Conservation (phyloP, 1,140 invertebrate species). For the Neodiprion lecontei region DNA sequence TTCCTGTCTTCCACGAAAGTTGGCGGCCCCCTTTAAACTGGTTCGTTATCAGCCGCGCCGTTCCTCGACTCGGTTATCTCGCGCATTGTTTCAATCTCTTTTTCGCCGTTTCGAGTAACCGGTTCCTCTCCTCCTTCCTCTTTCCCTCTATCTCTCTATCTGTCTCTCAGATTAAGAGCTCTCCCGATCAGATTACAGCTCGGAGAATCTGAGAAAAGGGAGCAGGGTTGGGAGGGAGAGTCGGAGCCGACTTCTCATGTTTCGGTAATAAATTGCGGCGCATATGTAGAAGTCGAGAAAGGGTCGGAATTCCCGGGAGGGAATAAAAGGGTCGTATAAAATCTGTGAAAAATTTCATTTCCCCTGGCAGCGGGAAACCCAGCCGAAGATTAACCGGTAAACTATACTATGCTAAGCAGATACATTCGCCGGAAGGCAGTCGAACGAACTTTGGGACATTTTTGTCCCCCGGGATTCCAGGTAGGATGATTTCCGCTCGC, state of each 20-base stretch:
- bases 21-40: neutral
- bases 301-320: too few relatives aligned
- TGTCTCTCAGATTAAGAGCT: neutral
- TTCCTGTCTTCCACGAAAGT: neutral
- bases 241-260: too few relatives aligned
- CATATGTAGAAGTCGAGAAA: too few relatives aligned
- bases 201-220: neutral
- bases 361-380: neutral
- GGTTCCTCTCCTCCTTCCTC: neutral
- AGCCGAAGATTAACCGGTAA: neutral
- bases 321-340: too few relatives aligned
- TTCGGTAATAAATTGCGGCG: too few relatives aligned
- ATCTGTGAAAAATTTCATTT: too few relatives aligned
- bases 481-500: neutral
- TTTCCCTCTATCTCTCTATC: neutral
- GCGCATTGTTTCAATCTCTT: constrained; percentile 7
- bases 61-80: neutral
- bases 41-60: neutral
- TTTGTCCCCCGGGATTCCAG: constrained; percentile 1
- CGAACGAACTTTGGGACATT: neutral
- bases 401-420: neutral
- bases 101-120: neutral
- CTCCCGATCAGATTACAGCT: neutral
- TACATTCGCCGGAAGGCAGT: too few relatives aligned
- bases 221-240: too few relatives aligned